phyloP scores from a whole-genome alignment of 2,797 vertebrate genomes.

The Lemur catta region DNA sequence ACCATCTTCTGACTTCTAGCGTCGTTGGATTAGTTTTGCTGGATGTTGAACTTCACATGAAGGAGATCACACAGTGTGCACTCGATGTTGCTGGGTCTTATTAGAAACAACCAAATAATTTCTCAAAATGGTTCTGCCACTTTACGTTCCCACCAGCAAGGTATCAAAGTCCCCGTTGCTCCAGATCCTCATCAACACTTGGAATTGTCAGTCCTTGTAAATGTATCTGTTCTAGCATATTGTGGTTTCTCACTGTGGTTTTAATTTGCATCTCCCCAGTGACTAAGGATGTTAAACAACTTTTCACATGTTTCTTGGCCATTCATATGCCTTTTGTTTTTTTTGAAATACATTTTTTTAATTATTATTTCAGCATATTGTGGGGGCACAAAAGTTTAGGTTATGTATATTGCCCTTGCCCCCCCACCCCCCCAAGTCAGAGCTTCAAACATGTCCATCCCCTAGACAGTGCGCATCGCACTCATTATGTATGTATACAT shows the following conservation, averaged over 20 bases:
- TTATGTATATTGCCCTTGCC: too few species aligned
- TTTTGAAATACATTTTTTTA: too few species aligned
- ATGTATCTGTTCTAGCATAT: background rate
- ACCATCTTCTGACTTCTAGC: background rate
- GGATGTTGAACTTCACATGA: background rate
- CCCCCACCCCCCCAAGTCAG: too few species aligned
- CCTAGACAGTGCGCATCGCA: too few species aligned
- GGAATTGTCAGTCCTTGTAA: background rate
- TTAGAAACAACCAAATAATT: background rate
- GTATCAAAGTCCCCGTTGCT: background rate
- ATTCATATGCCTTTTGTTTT: background rate
- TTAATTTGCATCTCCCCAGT: background rate
- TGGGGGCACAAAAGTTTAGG: too few species aligned
- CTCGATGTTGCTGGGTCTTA: background rate
- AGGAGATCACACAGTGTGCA: background rate
- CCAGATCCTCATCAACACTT: background rate
- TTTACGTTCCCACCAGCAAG: background rate
- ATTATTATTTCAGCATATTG: too few species aligned
- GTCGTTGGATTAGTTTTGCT: background rate
- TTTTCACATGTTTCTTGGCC: background rate
- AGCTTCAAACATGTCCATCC: too few species aligned
- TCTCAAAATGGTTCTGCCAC: background rate
- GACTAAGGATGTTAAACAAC: background rate
- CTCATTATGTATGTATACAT: too few species aligned
- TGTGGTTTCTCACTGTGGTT: background rate